A percentile compares a stretch with the other conserved stretches of the same genome.
These are phyloP conservation scores for Rhinoraja longicauda DNA, from an alignment of 2,797 vertebrate genomes.

Conservation along the genomic window DNA sequence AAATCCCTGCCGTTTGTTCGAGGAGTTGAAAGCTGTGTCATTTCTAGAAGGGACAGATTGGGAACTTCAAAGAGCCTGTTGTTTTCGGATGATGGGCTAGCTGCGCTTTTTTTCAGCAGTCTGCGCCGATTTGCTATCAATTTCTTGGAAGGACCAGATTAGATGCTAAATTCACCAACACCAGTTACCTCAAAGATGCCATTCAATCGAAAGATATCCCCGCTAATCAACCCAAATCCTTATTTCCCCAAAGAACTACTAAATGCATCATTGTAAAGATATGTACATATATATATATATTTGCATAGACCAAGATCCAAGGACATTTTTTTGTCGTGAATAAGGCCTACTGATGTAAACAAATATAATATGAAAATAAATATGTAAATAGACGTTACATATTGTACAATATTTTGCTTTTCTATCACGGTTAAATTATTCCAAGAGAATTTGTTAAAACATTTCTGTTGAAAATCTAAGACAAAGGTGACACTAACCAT, in stretches of 20 bases:
- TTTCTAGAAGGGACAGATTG: conserved; percentile 46
- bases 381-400: background rate
- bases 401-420: background rate
- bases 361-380: background rate
- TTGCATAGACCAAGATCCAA: background rate
- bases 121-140: background rate
- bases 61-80: conserved; percentile 54
- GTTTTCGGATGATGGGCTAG: conserved; percentile 49
- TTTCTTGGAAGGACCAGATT: background rate
- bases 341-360: background rate
- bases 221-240: background rate
- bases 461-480: background rate
- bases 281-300: background rate
- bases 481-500: background rate
- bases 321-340: too few relatives aligned
- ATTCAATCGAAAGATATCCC: background rate
- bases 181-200: background rate
- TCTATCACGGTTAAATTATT: background rate
- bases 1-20: conserved; percentile 39
- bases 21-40: conserved; percentile 45
- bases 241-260: background rate
- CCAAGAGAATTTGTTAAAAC: background rate
- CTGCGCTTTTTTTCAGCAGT: conserved; percentile 47
- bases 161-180: background rate
- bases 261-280: background rate